phyloP scores from a whole-genome alignment of 2,113 vertebrate species.

The Oryctolagus cuniculus region DNA sequence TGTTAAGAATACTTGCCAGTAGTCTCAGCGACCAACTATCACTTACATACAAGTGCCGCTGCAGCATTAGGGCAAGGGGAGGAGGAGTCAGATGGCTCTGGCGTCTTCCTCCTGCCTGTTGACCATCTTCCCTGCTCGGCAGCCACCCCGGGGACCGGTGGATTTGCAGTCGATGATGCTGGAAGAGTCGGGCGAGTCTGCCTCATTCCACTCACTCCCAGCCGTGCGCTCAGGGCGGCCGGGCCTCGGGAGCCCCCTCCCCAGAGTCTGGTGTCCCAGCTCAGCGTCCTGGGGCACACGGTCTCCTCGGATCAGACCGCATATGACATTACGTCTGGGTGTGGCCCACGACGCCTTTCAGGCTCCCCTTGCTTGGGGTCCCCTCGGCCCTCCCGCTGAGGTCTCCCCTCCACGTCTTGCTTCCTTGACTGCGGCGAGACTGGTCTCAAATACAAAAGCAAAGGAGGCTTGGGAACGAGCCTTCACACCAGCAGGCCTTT shows the following conservation, averaged over 20 bases:
- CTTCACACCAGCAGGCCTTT: neutral
- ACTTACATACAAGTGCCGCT: neutral
- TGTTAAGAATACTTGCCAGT: neutral
- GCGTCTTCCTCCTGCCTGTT: neutral
- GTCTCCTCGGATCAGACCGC: conserved; percentile 68
- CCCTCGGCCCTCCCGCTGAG: neutral
- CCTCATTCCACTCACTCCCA: neutral
- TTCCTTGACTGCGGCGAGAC: neutral
- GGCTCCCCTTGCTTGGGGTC: conserved; percentile 46
- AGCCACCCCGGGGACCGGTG: neutral
- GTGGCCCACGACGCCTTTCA: conserved; percentile 31
- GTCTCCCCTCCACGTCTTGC: neutral
- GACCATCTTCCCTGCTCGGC: neutral
- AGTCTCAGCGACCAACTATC: neutral
- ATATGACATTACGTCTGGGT: conserved; percentile 56
- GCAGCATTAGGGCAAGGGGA: neutral
- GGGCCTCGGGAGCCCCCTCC: conserved; percentile 17
- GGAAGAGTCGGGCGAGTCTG: conserved; percentile 13
- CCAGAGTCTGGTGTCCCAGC: conserved; percentile 27
- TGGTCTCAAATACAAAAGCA: neutral
- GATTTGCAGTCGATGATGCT: conserved; percentile 57
- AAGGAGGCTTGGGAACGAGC: neutral
- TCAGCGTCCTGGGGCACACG: conserved; percentile 51
- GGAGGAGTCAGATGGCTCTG: neutral
- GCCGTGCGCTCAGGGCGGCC: neutral